These are phyloP conservation scores for Brachionus asplanchnoidis DNA, from an alignment of 1,140 invertebrate species.

Conservation along the genomic window DNA sequence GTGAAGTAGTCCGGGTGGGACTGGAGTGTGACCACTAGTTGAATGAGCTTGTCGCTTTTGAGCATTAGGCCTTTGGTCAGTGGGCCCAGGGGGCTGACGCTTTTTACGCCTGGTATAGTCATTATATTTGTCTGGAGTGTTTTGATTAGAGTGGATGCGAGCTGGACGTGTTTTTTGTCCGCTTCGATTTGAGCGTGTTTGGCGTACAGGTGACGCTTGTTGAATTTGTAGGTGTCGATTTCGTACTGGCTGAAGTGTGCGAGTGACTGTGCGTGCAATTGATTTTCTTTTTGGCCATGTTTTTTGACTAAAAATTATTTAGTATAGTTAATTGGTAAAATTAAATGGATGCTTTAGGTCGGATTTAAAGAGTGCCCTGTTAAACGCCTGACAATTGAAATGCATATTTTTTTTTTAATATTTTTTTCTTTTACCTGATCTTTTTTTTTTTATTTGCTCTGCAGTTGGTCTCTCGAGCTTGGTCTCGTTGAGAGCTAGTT, in stretches of 20 bases:
- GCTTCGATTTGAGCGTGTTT: not conserved
- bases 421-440: not conserved
- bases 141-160: not conserved
- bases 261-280: not conserved
- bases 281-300: not conserved
- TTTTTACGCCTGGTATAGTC: not conserved
- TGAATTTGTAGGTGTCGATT: not conserved
- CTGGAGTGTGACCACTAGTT: not conserved
- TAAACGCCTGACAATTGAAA: not conserved
- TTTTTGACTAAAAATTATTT: conserved; percentile 8
- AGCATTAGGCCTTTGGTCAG: not conserved
- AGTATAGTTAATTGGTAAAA: not conserved
- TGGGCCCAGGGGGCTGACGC: not conserved
- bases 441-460: not conserved
- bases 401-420: not conserved
- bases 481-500: not conserved
- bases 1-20: not conserved
- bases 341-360: not conserved
- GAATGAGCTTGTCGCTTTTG: not conserved
- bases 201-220: not conserved
- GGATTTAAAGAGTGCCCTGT: not conserved
- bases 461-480: not conserved
- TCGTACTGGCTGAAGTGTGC: not conserved
- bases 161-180: not conserved
- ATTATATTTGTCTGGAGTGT: not conserved